Base-by-base conservation (phyloP, 2,888 invertebrate genomes). In the Kuschelorhynchus macadamiae region DNA sequence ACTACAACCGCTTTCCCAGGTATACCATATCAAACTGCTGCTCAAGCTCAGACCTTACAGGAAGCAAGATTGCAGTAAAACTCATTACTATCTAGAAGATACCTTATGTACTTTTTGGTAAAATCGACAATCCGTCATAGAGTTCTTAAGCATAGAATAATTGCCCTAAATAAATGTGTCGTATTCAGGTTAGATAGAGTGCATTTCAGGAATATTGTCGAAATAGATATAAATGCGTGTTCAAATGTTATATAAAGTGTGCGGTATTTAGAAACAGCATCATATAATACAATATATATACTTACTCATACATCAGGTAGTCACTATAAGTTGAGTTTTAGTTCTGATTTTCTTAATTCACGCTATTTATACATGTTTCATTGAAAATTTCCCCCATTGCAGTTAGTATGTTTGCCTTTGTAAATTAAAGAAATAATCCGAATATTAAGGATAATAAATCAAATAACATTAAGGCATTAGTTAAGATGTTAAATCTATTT, bases 41-140 rank as follows among this genome's bases (percentile, higher is more conserved):
- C 86, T 46, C 87, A 89, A 25, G 84, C 88, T 8, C 88, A 88
- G 79, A 88, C 89, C 65, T 87, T 92, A 65, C 92, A 92, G 83
- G 92, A 92, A 82, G 92, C 92, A 47, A 86, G 92, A 80, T 89
- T 92, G 85, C 92, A 92, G 84, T 92, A 90, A 83, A 42, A 46
- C 52, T 59, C 42, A 60, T 42, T 50, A 21, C 36, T 25, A 30
- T 33, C 44, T 56, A 57, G 47, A 52, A 30, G 39, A 61, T 55
- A 52, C 56, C 56, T 56, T 41, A 49, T 47, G 25, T 42, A 55
- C 44, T 39, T 64, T 53, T 18, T 46, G 55, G 33, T 17, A 47
- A 46, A 21, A 32, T 55, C 36, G 21, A 44, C 33, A 46, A 36
- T 46, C 25, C 11, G 14, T 36, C 47, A 33, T 42, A 56, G 9